Evolutionary conservation across 2,888 invertebrate genomes (phyloP).

Genomic region (Drosophila sordidula): DNA sequence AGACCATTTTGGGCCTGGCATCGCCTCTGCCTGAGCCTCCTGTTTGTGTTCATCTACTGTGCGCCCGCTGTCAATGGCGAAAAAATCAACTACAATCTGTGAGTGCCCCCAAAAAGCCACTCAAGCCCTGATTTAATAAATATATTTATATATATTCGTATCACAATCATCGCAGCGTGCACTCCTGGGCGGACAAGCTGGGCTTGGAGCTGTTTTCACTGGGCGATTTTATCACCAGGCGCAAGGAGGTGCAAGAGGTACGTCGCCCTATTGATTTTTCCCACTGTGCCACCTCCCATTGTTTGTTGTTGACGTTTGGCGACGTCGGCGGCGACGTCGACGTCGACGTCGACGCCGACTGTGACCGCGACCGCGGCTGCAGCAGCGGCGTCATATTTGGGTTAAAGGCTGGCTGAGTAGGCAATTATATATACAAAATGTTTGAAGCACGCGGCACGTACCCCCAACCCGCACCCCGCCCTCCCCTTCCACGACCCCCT

Average conservation of each 20-base stretch:
- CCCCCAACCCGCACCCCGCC: not conserved
- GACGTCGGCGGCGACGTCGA: conserved; percentile 10
- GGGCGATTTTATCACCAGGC: conserved; percentile 92
- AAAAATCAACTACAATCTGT: conserved; percentile 85
- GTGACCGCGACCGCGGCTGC: conserved; percentile 17
- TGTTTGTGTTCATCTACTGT: conserved; percentile 80
- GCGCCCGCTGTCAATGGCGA: conserved; percentile 83
- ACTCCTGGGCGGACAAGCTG: conserved; percentile 93
- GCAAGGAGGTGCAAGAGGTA: conserved; percentile 92
- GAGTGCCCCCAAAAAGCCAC: conserved; percentile 51
- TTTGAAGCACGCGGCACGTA: conserved; percentile 38
- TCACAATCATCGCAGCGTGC: conserved; percentile 87
- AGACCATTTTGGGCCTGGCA: conserved; percentile 66
- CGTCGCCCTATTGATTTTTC: conserved; percentile 83
- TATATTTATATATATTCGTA: conserved; percentile 3
- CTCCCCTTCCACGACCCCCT: not conserved
- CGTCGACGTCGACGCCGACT: conserved; percentile 1
- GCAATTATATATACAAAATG: conserved; percentile 59
- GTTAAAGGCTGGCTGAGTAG: conserved; percentile 63
- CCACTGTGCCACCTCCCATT: conserved; percentile 34
- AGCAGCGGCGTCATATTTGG: conserved; percentile 66
- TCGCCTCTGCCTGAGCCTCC: conserved; percentile 64
- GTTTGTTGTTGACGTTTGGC: conserved; percentile 67
- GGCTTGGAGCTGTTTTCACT: conserved; percentile 92
- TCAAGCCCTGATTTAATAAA: conserved; percentile 32